Evolutionary conservation across 2,797 vertebrate species (phyloP).

Genomic region (Leptodactylus fallax): DNA sequence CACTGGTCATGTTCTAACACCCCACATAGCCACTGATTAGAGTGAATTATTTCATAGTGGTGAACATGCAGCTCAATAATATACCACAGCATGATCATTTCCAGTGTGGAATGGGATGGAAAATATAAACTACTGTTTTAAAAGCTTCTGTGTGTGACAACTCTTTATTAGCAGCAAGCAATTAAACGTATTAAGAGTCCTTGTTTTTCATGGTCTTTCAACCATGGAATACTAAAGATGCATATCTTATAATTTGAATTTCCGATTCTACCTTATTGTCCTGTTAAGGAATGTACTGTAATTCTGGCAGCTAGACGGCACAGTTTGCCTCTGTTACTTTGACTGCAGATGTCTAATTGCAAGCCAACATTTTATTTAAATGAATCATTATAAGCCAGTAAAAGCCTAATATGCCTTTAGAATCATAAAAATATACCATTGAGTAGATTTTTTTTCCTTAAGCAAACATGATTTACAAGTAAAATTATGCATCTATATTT

Average conservation of each 20-base stretch:
- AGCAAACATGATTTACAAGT: conserved; percentile 16
- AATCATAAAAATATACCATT: conserved; percentile 77
- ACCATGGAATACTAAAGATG: conserved; percentile 79
- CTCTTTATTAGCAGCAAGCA: conserved; percentile 74
- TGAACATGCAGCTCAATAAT: conserved; percentile 40
- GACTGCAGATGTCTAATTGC: conserved; percentile 83
- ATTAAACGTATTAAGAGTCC: conserved; percentile 79
- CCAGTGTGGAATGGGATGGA: conserved; percentile 23
- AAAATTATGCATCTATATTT: conserved; percentile 10
- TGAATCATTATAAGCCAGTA: conserved; percentile 80
- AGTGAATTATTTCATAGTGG: conserved; percentile 39
- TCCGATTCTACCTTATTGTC: conserved; percentile 79
- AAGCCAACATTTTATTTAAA: conserved; percentile 81
- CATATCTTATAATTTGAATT: conserved; percentile 81
- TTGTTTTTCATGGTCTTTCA: conserved; percentile 82
- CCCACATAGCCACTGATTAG: conserved; percentile 40
- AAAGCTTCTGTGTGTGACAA: conserved; percentile 73
- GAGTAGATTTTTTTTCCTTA: conserved; percentile 64
- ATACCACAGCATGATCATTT: conserved; percentile 48
- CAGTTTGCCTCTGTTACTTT: conserved; percentile 77
- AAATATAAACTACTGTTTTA: conserved; percentile 60
- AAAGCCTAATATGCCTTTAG: conserved; percentile 74
- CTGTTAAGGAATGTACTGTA: conserved; percentile 79
- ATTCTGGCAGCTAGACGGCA: conserved; percentile 76
- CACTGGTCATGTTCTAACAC: neutral